Evolutionary conservation across 2,888 invertebrate species (phyloP), one percentile per base, ranked within the genome.

Genomic region (Metopia argyrocephala): DNA sequence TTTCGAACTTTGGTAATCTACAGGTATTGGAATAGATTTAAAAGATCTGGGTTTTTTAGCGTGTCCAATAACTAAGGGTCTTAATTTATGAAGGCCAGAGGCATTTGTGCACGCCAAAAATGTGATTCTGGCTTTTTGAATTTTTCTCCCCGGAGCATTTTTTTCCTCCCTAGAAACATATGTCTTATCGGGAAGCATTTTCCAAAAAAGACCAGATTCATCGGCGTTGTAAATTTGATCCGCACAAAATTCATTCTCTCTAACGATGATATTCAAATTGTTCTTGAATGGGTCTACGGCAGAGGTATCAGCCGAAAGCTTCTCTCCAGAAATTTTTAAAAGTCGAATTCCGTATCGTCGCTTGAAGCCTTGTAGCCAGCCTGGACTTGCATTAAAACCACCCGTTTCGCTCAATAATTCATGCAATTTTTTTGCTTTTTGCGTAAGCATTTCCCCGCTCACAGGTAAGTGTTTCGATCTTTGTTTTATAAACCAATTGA

Each of bases 321-420:
- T 66, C 18, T 66, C 54, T 66, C 54, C 54, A 56, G 23, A 66
- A 66, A 66, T 56, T 46, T 57, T 57, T 45, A 57, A 46, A 46
- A 57, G 27, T 12, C 20, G 25, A 27, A 20, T 46, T 28, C 45
- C 54, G 25, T 56, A 66, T 38, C 54, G 23, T 5, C 38, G 21
- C 23, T 66, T 65, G 23, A 31, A 52, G 20, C 15, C 23, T 20
- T 65, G 65, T 3, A 65, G 52, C 52, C 54, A 66, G 18, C 54
- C 25, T 45, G 54, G 9, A n/a, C 54, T 52, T 28, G 23, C 31
- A 65, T 65, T 65, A n/a, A 65, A 65, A 52, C 31, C 38, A 65
- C 6, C 38, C n/a, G 20, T 9, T 38, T 52, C 54, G n/a, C 31
- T 18, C 7, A 6, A 54, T 50, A 9, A 20, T 12, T 31, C 52